Percentiles rank a stretch among this genome's conserved stretches.
phyloP scores from a whole-genome alignment of 2,797 vertebrate genomes.

The Halcyon smyrnensis region DNA sequence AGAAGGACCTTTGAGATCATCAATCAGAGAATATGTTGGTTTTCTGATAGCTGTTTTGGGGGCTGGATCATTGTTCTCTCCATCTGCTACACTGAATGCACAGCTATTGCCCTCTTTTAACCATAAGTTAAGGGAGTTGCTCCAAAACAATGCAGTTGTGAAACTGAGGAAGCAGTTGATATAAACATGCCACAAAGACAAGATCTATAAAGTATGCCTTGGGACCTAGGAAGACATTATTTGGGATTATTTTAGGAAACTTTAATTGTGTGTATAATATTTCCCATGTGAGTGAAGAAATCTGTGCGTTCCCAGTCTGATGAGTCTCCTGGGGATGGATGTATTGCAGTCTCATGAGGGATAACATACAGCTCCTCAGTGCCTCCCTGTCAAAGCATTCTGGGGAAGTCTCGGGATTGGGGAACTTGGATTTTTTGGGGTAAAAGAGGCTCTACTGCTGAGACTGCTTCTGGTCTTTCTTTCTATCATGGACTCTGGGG shows the following conservation, averaged over 20 bases:
- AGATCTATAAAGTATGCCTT: neutral
- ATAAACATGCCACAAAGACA: neutral
- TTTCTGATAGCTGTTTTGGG: neutral
- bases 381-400: neutral
- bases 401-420: neutral
- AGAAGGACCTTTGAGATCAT: neutral
- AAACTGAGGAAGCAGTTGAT: neutral
- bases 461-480: neutral
- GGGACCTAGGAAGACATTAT: neutral
- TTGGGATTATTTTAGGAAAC: neutral
- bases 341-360: neutral
- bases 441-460: neutral
- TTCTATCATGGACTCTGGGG: neutral
- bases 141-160: neutral
- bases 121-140: too few relatives aligned
- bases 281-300: neutral
- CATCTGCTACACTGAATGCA: neutral
- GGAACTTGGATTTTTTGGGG: neutral
- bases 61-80: neutral
- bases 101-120: neutral
- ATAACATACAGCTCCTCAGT: neutral
- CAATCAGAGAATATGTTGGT: neutral
- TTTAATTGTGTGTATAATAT: neutral
- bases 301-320: neutral
- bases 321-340: neutral